A percentile compares a stretch with the other conserved stretches of the same genome.
phyloP scores from a whole-genome alignment of 1,140 invertebrate genomes.

The Drosophila varians region DNA sequence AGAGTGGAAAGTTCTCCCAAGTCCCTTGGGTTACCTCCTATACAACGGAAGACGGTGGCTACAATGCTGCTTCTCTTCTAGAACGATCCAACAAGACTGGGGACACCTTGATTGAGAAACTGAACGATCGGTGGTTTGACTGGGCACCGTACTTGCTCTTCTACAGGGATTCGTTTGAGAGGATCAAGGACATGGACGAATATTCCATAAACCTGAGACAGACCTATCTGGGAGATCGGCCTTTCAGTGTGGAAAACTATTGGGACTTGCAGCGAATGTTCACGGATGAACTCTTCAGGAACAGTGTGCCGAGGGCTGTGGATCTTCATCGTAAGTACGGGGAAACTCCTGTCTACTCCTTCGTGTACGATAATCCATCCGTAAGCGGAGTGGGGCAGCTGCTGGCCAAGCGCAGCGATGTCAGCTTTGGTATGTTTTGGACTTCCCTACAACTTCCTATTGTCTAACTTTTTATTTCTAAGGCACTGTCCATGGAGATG shows the following conservation, averaged over 20 bases:
- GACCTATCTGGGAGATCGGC: constrained; percentile 38
- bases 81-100: constrained; percentile 8
- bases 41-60: constrained; percentile 85
- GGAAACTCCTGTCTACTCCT: constrained; percentile 47
- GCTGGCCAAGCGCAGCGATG: constrained; percentile 41
- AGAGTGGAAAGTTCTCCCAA: constrained; percentile 83
- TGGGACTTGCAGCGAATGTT: constrained; percentile 48
- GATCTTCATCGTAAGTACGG: constrained; percentile 37
- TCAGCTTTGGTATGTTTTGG: constrained; percentile 34
- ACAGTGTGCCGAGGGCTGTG: constrained; percentile 34
- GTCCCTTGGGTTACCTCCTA: constrained; percentile 85
- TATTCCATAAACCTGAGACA: constrained; percentile 32
- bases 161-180: constrained; percentile 26
- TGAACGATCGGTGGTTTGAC: constrained; percentile 55
- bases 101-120: constrained; percentile 18
- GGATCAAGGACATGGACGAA: constrained; percentile 27
- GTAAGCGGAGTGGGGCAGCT: constrained; percentile 20
- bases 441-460: not conserved
- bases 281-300: constrained; percentile 58
- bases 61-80: constrained; percentile 82
- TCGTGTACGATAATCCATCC: constrained; percentile 58
- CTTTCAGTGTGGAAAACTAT: constrained; percentile 54
- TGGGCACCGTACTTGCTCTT: constrained; percentile 55
- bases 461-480: not conserved
- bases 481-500: constrained; percentile 32